A percentile compares a stretch with the other conserved stretches of the same genome.
Conservation (phyloP, 2,797 vertebrate species). For the Malacoctenus gilli region DNA sequence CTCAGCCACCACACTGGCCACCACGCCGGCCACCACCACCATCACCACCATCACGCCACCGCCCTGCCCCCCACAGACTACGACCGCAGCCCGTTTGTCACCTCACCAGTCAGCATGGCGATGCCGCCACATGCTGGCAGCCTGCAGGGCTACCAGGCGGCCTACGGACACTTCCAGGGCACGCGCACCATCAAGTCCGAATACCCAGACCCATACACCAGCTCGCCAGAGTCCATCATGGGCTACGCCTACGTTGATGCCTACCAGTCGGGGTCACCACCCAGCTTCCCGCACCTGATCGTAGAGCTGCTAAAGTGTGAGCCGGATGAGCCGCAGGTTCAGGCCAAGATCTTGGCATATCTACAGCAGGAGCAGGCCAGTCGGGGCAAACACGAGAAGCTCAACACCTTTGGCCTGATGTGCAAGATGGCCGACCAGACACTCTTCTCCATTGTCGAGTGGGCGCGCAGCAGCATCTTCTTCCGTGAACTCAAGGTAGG, state of each 20-base stretch:
- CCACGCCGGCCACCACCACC: constrained; percentile 85
- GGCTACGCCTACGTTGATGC: constrained; percentile 94
- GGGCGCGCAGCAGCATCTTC: constrained; percentile 98
- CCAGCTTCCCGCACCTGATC: constrained; percentile 94
- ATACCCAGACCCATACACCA: constrained; percentile 97
- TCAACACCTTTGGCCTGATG: constrained; percentile 98
- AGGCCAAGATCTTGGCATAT: constrained; percentile 93
- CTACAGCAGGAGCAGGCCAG: constrained; percentile 97
- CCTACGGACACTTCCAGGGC: constrained; percentile 93
- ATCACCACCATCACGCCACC: constrained; percentile 85
- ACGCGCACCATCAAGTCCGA: constrained; percentile 96
- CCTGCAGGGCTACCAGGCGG: constrained; percentile 93
- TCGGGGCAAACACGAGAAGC: constrained; percentile 93
- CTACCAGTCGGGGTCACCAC: constrained; percentile 91
- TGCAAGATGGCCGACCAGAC: constrained; percentile 99
- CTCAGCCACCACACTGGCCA: constrained; percentile 87
- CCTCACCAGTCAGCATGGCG: constrained; percentile 97
- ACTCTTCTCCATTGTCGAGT: constrained; percentile 98
- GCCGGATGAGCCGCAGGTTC: constrained; percentile 96
- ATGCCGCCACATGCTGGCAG: constrained; percentile 92
- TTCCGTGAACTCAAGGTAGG: constrained; percentile 98
- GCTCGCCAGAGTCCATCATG: constrained; percentile 97
- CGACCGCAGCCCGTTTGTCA: constrained; percentile 96
- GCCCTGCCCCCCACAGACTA: constrained; percentile 97
- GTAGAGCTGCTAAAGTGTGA: constrained; percentile 98